A percentile compares a stretch with the other conserved stretches of the same genome.
Evolutionary conservation across 2,113 vertebrate genomes (phyloP).

Genomic region (Psophia crepitans): DNA sequence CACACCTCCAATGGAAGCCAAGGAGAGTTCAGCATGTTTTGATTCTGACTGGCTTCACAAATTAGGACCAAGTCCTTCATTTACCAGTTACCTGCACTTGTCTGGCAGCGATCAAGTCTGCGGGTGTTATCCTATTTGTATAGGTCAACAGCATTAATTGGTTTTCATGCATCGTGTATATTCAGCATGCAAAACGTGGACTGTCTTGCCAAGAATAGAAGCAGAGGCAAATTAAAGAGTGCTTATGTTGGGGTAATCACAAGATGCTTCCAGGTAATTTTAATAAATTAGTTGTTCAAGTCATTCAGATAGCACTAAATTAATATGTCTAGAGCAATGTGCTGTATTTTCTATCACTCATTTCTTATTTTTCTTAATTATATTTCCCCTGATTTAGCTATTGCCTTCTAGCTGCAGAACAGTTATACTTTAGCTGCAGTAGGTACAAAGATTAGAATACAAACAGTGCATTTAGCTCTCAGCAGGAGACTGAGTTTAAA

Average conservation of each 20-base stretch:
- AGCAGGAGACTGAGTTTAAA: conserved; percentile 20
- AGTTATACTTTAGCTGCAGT: conserved; percentile 19
- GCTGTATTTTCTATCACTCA: conserved; percentile 51
- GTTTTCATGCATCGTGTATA: neutral
- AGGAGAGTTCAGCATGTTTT: neutral
- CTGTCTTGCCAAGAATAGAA: conserved; percentile 33
- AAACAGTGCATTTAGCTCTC: conserved; percentile 41
- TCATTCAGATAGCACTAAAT: conserved; percentile 55
- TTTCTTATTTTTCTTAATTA: conserved; percentile 63
- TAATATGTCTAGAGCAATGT: conserved; percentile 44
- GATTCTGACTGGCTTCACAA: conserved; percentile 1
- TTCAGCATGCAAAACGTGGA: neutral
- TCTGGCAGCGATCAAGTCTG: neutral
- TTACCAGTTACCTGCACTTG: conserved; percentile 1
- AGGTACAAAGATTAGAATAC: conserved; percentile 39
- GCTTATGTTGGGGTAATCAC: conserved; percentile 59
- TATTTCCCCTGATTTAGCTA: conserved; percentile 37
- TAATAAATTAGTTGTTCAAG: conserved; percentile 51
- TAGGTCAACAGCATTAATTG: conserved; percentile 47
- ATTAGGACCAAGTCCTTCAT: neutral
- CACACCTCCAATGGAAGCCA: neutral
- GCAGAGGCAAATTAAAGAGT: conserved; percentile 48
- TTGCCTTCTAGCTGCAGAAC: conserved; percentile 43
- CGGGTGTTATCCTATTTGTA: conserved; percentile 11
- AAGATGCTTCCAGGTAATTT: conserved; percentile 60